Conservation (phyloP, 2,113 vertebrate genomes). For the Psephotus haematonotus region DNA sequence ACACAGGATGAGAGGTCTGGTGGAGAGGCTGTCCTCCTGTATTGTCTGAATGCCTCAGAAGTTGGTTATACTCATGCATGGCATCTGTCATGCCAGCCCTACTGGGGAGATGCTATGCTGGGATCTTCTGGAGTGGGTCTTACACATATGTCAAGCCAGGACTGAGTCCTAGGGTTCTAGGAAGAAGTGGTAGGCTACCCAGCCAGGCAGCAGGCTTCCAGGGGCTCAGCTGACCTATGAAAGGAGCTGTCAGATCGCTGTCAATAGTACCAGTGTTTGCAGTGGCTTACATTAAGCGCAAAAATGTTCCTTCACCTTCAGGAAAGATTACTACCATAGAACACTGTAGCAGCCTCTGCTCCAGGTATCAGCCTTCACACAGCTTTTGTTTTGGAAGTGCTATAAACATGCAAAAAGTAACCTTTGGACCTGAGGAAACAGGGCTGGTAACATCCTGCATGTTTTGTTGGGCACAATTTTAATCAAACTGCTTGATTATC, state of each 20-base stretch:
- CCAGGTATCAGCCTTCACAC: not conserved
- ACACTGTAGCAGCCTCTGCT: not conserved
- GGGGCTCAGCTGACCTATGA: not conserved
- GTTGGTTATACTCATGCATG: accelerated
- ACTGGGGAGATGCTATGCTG: accelerated
- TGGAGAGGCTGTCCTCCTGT: not conserved
- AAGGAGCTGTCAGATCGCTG: not conserved
- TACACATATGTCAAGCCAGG: not conserved
- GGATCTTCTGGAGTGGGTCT: not conserved
- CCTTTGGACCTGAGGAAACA: not conserved
- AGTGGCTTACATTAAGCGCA: not conserved
- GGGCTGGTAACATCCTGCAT: not conserved
- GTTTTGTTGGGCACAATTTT: not conserved
- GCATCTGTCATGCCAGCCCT: not conserved
- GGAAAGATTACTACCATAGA: not conserved
- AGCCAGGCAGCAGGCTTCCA: not conserved
- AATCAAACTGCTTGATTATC: not conserved
- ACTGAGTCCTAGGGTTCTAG: not conserved
- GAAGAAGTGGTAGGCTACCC: not conserved
- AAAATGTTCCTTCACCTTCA: not conserved
- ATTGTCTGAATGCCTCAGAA: not conserved
- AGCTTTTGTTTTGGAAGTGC: not conserved
- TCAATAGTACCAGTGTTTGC: not conserved
- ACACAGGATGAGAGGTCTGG: not conserved
- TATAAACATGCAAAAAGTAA: not conserved